Conservation (phyloP, 1,140 invertebrate genomes). For the Microplitis mediator region DNA sequence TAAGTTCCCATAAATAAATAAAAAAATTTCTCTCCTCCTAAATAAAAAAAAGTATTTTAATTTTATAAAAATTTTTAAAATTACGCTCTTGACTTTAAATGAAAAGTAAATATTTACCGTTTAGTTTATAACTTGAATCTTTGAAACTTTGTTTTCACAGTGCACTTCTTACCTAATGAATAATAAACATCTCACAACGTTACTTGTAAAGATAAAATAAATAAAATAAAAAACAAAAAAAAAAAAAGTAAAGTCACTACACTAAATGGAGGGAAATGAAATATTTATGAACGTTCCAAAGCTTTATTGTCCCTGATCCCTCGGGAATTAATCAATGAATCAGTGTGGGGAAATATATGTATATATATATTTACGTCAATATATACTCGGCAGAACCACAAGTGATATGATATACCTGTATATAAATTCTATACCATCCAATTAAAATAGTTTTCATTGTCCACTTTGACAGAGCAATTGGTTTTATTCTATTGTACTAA, state of each 20-base stretch:
- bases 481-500: background rate
- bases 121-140: no score
- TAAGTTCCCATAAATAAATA: conserved; percentile 77
- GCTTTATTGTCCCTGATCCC: background rate
- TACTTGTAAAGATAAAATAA: background rate
- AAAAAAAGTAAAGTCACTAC: background rate
- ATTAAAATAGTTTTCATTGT: no score
- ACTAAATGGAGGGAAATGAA: background rate
- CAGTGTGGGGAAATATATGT: background rate
- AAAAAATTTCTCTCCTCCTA: no score
- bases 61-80: no score
- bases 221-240: background rate
- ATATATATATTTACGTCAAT: conserved; percentile 9
- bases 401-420: no score
- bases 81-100: no score
- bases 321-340: conserved; percentile 15
- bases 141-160: no score
- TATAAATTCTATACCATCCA: no score
- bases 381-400: conserved; percentile 34
- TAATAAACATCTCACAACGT: background rate
- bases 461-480: no score
- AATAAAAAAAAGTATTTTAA: no score
- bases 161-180: no score
- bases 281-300: conserved; percentile 2
- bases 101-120: no score